Evolutionary conservation across 1,140 invertebrate genomes (phyloP).

Genomic region (Drosophila asahinai): DNA sequence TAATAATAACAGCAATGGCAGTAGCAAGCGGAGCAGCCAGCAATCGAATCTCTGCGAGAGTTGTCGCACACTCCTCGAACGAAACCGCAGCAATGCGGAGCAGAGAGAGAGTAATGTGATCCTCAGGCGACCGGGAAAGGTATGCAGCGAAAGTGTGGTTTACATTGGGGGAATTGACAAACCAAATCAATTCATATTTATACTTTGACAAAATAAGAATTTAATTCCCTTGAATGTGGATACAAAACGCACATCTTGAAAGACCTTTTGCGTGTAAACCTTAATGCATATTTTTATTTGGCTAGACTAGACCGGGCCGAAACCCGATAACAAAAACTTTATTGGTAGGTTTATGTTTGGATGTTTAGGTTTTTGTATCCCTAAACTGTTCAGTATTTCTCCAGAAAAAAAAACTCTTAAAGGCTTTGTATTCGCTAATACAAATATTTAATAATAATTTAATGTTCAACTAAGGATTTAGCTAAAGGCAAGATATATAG

Average conservation of each 20-base stretch:
- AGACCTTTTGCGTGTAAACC: no score
- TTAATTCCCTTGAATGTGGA: background rate
- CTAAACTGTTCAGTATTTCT: no score
- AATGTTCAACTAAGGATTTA: background rate
- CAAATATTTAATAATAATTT: no score
- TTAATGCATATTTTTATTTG: no score
- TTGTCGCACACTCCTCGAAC: slow-evolving; percentile 71
- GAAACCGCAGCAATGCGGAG: slow-evolving; percentile 74
- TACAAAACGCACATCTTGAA: no score
- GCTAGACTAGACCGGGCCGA: no score
- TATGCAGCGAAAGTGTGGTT: slow-evolving; percentile 18
- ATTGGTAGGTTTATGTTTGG: no score
- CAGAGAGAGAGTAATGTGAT: slow-evolving; percentile 54
- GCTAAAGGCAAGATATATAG: background rate
- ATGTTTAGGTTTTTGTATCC: no score
- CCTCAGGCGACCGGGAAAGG: slow-evolving; percentile 49
- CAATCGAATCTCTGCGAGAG: slow-evolving; percentile 73
- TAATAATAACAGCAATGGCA: slow-evolving; percentile 31
- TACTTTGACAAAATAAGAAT: background rate
- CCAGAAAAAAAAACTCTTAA: no score
- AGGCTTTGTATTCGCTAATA: no score
- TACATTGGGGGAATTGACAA: background rate
- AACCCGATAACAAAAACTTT: no score
- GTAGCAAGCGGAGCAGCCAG: slow-evolving; percentile 43
- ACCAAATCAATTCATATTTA: background rate